Percentiles rank a stretch among this genome's conserved stretches.
Evolutionary conservation across 2,888 invertebrate species (phyloP).

Genomic region (Agonopterix heracliana): DNA sequence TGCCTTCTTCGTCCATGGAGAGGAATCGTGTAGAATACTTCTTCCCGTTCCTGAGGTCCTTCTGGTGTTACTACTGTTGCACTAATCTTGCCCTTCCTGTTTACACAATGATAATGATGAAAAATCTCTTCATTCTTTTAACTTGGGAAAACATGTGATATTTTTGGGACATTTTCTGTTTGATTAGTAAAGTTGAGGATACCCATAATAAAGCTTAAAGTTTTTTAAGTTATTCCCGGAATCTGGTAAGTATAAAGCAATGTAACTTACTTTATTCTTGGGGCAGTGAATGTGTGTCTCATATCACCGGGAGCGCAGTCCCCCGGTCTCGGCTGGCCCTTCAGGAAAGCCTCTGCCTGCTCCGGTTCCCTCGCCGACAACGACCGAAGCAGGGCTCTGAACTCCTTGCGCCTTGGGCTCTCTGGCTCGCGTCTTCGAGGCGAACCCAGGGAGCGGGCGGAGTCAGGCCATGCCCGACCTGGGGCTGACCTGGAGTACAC

Average conservation of each 20-base stretch:
- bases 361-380: slow-evolving; percentile 80
- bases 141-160: no score
- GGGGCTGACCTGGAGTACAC: slow-evolving; percentile 82
- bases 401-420: slow-evolving; percentile 68
- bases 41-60: slow-evolving; percentile 69
- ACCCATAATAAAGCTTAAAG: background rate
- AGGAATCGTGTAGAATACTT: slow-evolving; percentile 78
- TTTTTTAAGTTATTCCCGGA: background rate
- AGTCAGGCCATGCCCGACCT: slow-evolving; percentile 73
- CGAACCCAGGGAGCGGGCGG: slow-evolving; percentile 50
- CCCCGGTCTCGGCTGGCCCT: slow-evolving; percentile 81
- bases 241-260: background rate
- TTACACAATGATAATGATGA: background rate
- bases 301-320: slow-evolving; percentile 78
- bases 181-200: background rate
- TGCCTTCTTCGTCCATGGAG: slow-evolving; percentile 75
- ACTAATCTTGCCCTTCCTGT: slow-evolving; percentile 63
- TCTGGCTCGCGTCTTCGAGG: slow-evolving; percentile 58
- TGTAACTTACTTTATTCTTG: slow-evolving; percentile 57
- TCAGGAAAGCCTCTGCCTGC: slow-evolving; percentile 79
- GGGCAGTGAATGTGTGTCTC: slow-evolving; percentile 65
- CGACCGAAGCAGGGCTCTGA: slow-evolving; percentile 78
- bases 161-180: no score
- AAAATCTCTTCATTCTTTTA: background rate
- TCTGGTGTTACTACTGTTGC: slow-evolving; percentile 49